phyloP scores from a whole-genome alignment of 2,113 vertebrate species.

The Peromyscus polionotus region DNA sequence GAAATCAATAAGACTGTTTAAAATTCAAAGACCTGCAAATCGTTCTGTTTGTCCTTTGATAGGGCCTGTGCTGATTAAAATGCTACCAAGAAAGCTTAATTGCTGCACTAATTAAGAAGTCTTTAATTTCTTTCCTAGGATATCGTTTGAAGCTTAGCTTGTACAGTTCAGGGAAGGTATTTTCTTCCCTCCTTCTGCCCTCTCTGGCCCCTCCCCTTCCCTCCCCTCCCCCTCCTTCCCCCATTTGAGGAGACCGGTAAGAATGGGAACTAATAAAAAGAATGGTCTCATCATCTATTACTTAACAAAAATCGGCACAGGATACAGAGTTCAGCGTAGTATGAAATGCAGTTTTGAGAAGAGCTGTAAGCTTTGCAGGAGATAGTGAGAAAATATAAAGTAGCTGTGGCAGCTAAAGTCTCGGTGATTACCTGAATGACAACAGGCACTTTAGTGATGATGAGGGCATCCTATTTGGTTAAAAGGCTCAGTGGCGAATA shows the following conservation, averaged over 20 bases:
- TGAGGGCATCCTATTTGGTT: slow-evolving; percentile 74
- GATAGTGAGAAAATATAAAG: slow-evolving; percentile 83
- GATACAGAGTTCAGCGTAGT: slow-evolving; percentile 79
- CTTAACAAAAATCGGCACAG: slow-evolving; percentile 80
- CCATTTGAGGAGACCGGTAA: slow-evolving; percentile 41
- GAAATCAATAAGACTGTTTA: slow-evolving; percentile 93
- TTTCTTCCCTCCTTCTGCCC: slow-evolving; percentile 78
- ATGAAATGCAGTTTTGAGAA: slow-evolving; percentile 83
- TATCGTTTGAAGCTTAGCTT: slow-evolving; percentile 90
- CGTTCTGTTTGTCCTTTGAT: slow-evolving; percentile 94
- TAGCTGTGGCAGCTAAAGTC: slow-evolving; percentile 84
- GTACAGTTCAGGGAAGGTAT: slow-evolving; percentile 87
- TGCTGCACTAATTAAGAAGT: slow-evolving; percentile 94
- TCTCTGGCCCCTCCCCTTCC: slow-evolving; percentile 60
- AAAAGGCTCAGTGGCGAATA: slow-evolving; percentile 79
- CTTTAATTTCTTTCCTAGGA: slow-evolving; percentile 93
- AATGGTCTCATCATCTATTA: slow-evolving; percentile 84
- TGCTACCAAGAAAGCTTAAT: slow-evolving; percentile 93
- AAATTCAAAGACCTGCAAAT: slow-evolving; percentile 94
- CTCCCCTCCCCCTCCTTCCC: neutral
- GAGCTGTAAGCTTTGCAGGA: slow-evolving; percentile 82
- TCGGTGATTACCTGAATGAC: slow-evolving; percentile 84
- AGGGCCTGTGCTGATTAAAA: slow-evolving; percentile 93
- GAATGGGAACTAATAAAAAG: slow-evolving; percentile 80
- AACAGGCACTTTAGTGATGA: slow-evolving; percentile 72